phyloP scores from a whole-genome alignment of 1,140 invertebrate genomes.

The Drosophila sturtevanti region DNA sequence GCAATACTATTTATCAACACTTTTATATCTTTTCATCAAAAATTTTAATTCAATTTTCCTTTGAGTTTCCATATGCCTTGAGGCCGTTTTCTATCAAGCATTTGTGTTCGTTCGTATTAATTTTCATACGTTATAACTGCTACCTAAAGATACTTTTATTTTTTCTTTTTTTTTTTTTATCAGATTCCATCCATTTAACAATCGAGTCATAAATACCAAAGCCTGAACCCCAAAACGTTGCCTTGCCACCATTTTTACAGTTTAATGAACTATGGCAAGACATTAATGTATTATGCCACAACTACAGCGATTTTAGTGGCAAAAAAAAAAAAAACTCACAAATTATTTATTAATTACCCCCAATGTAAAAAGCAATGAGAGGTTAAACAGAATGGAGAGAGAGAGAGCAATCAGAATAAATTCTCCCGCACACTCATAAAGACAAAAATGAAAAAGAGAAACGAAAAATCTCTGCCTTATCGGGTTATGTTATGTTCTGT shows the following conservation, averaged over 20 bases:
- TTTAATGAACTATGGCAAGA: conserved; percentile 65
- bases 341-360: conserved; percentile 78
- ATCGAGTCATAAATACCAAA: conserved; percentile 52
- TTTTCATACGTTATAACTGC: background rate
- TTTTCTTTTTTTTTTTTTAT: background rate
- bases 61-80: background rate
- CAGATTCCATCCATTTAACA: conserved; percentile 1
- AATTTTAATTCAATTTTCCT: too few species aligned
- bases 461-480: conserved; percentile 56
- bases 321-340: conserved; percentile 58
- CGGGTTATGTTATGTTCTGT: conserved; percentile 34
- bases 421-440: conserved; percentile 36
- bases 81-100: background rate
- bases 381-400: background rate
- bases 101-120: background rate
- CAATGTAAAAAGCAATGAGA: background rate
- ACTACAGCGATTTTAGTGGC: conserved; percentile 37
- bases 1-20: background rate
- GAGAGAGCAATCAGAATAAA: background rate
- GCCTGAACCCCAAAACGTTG: background rate
- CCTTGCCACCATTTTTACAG: conserved; percentile 27
- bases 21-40: background rate
- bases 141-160: conserved; percentile 7
- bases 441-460: conserved; percentile 1
- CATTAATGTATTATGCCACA: background rate